phyloP scores from a whole-genome alignment of 1,140 invertebrate species.

The Calephelis nemesis region DNA sequence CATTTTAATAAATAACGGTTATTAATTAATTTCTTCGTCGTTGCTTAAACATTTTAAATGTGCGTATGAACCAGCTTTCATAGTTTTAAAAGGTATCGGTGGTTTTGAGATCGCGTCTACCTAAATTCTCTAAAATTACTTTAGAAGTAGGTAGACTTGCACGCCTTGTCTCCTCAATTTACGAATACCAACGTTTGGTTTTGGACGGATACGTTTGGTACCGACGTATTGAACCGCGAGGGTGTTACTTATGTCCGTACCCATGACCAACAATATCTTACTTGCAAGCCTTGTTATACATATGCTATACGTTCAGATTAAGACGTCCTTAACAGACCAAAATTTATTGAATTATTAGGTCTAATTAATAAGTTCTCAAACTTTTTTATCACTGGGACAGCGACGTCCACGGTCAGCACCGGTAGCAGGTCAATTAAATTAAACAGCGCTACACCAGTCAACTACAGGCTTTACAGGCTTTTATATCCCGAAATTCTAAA shows the following conservation, averaged over 20 bases:
- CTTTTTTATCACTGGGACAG: slow-evolving; percentile 35
- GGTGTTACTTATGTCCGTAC: slow-evolving; percentile 28
- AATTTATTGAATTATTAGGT: not conserved
- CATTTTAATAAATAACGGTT: no score
- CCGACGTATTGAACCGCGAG: slow-evolving; percentile 32
- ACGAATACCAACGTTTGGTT: slow-evolving; percentile 31
- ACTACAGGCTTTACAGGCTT: slow-evolving; percentile 35
- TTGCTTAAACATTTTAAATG: no score
- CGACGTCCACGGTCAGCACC: slow-evolving; percentile 33
- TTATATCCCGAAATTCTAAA: slow-evolving; percentile 32
- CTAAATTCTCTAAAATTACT: slow-evolving; percentile 32
- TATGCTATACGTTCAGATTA: slow-evolving; percentile 22
- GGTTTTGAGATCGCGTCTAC: slow-evolving; percentile 25
- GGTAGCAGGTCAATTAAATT: slow-evolving; percentile 33
- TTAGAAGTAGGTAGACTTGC: slow-evolving; percentile 36
- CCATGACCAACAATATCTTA: slow-evolving; percentile 19
- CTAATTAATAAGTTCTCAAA: slow-evolving; percentile 32
- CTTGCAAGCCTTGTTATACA: not conserved
- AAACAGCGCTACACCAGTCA: slow-evolving; percentile 25
- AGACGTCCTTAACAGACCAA: not conserved
- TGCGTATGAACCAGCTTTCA: no score
- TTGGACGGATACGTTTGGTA: no score
- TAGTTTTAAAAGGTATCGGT: slow-evolving; percentile 35
- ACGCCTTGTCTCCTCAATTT: slow-evolving; percentile 27
- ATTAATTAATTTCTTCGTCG: no score